Evolutionary conservation across 2,888 invertebrate genomes (phyloP).

Genomic region (Fragum sueziense): DNA sequence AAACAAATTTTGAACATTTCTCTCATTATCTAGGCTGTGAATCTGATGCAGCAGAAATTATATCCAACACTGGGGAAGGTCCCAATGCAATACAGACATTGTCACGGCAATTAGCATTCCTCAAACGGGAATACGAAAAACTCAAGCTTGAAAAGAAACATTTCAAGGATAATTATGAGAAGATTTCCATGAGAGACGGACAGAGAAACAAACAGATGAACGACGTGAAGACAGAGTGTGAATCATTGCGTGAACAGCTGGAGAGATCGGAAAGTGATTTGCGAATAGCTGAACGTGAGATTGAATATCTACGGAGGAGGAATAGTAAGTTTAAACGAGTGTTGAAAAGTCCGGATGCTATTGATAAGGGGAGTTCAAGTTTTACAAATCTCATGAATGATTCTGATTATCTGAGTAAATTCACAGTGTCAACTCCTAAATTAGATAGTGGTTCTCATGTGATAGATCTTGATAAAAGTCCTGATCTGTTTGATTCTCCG

Average conservation of each 20-base stretch:
- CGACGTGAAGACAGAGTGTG: constrained; percentile 60
- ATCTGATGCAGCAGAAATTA: constrained; percentile 69
- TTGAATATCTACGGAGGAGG: constrained; percentile 63
- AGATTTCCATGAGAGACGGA: constrained; percentile 60
- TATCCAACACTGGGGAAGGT: constrained; percentile 67
- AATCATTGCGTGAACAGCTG: constrained; percentile 62
- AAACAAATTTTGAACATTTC: no score
- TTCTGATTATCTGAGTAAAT: constrained; percentile 60
- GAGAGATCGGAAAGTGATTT: constrained; percentile 72
- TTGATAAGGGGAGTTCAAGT: constrained; percentile 61
- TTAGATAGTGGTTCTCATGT: constrained; percentile 3
- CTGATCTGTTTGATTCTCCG: constrained; percentile 49
- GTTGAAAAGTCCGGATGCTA: constrained; percentile 56
- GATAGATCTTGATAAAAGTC: constrained; percentile 54
- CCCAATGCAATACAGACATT: constrained; percentile 65
- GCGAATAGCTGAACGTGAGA: constrained; percentile 66
- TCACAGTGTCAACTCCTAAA: constrained; percentile 62
- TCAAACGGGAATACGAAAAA: constrained; percentile 76
- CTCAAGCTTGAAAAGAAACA: constrained; percentile 70
- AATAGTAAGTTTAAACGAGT: constrained; percentile 60
- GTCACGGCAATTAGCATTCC: constrained; percentile 72
- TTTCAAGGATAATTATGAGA: constrained; percentile 68
- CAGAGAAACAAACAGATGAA: constrained; percentile 58
- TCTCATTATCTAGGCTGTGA: constrained; percentile 73
- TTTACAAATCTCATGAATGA: constrained; percentile 68